These are phyloP conservation scores for Sepiola atlantica DNA, from an alignment of 2,888 invertebrate genomes.

Conservation along the genomic window DNA sequence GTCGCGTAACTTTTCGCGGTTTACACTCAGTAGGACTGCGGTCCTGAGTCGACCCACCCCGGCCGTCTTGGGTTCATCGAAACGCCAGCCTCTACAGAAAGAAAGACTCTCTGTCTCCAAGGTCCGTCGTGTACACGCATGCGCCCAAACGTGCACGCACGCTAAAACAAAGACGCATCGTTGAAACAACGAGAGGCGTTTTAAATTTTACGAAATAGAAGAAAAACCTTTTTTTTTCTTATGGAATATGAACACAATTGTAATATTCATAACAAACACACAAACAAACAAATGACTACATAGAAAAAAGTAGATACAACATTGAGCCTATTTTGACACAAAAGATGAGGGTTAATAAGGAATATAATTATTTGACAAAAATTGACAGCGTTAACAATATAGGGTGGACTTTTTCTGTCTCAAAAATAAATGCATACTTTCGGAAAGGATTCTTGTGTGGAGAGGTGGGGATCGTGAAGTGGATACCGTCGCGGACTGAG, in stretches of 20 bases:
- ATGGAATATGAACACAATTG: not conserved
- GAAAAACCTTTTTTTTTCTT: not conserved
- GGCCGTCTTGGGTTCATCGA: not conserved
- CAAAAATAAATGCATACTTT: no score
- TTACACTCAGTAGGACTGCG: not conserved
- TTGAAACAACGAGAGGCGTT: not conserved
- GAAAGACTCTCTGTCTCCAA: not conserved
- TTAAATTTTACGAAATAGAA: not conserved
- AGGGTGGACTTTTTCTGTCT: no score
- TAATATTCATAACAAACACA: not conserved
- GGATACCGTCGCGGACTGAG: no score
- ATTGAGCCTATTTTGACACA: not conserved
- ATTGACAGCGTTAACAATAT: not conserved
- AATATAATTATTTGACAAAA: no score
- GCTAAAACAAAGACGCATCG: not conserved
- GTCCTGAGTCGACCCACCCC: not conserved
- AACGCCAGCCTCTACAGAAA: not conserved
- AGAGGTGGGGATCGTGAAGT: no score
- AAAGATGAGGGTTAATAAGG: no score
- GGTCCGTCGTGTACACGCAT: not conserved
- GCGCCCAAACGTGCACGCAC: not conserved
- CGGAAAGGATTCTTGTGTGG: no score
- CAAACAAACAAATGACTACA: not conserved
- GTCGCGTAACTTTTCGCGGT: not conserved
- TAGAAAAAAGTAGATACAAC: not conserved